phyloP scores from a whole-genome alignment of 2,888 invertebrate genomes.

The Agriopis leucophaearia region DNA sequence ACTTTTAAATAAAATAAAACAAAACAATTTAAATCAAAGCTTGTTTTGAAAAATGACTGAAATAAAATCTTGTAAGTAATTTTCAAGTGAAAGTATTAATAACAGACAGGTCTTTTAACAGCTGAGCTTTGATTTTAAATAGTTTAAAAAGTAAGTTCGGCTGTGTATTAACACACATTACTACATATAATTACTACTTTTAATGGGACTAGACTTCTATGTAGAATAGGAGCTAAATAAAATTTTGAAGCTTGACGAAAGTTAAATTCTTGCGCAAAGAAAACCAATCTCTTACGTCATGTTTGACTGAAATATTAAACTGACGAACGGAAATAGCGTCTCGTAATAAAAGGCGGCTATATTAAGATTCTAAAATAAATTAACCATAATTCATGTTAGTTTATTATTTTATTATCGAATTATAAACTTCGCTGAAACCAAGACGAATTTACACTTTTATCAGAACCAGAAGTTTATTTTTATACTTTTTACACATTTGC shows the following conservation, averaged over 20 bases:
- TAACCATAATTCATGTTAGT: constrained; percentile 26
- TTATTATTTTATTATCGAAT: constrained; percentile 19
- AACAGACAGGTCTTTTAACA: too few species aligned
- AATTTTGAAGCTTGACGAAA: neutral
- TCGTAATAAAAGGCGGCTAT: constrained; percentile 23
- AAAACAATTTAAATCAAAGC: too few species aligned
- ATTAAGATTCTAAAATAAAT: constrained; percentile 22
- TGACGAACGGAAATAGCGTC: constrained; percentile 12
- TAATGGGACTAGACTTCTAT: too few species aligned
- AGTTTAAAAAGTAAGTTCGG: too few species aligned
- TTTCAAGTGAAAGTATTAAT: too few species aligned
- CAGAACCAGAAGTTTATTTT: neutral
- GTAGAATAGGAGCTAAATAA: neutral
- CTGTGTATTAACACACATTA: too few species aligned
- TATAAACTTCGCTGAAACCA: constrained; percentile 14
- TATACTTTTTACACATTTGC: neutral
- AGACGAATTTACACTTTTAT: neutral
- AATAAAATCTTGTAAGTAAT: too few species aligned
- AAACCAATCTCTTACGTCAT: constrained; percentile 10
- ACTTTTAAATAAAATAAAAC: too few species aligned
- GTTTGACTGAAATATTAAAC: constrained; percentile 10
- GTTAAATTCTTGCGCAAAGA: neutral
- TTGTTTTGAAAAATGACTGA: too few species aligned
- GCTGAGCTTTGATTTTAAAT: too few species aligned
- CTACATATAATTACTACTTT: too few species aligned